Percentiles rank a stretch among this genome's conserved stretches.
Evolutionary conservation across 1,140 invertebrate species (phyloP).

Genomic region (Aphelenchoides fujianensis): DNA sequence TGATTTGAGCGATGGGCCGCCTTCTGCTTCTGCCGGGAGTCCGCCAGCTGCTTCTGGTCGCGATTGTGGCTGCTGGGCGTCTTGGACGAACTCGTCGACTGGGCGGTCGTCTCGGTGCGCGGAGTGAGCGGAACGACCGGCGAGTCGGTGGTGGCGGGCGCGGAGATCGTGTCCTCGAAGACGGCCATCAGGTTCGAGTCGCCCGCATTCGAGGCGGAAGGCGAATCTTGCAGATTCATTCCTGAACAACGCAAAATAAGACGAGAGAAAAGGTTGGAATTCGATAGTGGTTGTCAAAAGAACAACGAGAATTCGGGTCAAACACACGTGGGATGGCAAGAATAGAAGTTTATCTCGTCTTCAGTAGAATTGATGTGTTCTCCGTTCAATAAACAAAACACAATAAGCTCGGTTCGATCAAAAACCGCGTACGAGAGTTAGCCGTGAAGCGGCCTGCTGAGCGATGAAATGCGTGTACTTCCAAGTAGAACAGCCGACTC

Average conservation of each 20-base stretch:
- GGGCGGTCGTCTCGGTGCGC: too few relatives aligned
- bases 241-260: neutral
- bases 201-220: neutral
- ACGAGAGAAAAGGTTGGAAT: neutral
- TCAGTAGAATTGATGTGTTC: constrained; percentile 9
- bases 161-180: neutral
- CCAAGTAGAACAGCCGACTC: constrained; percentile 15
- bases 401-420: neutral
- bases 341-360: neutral
- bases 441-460: too few relatives aligned
- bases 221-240: neutral
- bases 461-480: constrained; percentile 6
- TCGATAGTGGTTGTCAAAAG: neutral
- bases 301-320: too few relatives aligned
- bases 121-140: too few relatives aligned
- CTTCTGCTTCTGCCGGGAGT: constrained; percentile 2
- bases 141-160: too few relatives aligned
- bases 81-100: too few relatives aligned
- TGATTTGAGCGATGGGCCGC: neutral
- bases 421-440: neutral
- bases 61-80: too few relatives aligned
- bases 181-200: neutral
- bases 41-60: neutral
- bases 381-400: too few relatives aligned
- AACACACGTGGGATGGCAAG: too few relatives aligned